A percentile compares a stretch with the other conserved stretches of the same genome.
Evolutionary conservation across 1,140 invertebrate genomes (phyloP).

Genomic region (Eurosta solidaginis): DNA sequence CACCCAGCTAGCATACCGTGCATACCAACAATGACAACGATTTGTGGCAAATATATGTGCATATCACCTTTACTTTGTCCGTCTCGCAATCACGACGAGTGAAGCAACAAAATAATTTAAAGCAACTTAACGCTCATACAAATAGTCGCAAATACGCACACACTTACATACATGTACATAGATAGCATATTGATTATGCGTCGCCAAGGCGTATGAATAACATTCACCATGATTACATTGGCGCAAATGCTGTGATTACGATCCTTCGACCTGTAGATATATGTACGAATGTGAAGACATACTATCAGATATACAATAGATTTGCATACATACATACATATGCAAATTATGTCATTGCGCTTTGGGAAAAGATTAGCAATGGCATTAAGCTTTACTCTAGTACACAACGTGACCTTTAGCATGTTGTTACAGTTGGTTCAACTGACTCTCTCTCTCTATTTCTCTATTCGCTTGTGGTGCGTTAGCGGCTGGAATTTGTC

Average conservation of each 20-base stretch:
- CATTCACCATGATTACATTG: constrained; percentile 2
- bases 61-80: too few species aligned
- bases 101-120: too few species aligned
- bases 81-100: too few species aligned
- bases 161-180: neutral
- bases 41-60: neutral
- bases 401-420: neutral
- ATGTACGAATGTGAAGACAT: too few species aligned
- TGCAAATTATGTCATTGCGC: too few species aligned
- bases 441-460: too few species aligned
- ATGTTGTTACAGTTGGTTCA: neutral
- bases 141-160: too few species aligned
- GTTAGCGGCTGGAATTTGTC: neutral
- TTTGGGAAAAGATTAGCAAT: neutral
- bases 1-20: neutral
- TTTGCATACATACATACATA: too few species aligned
- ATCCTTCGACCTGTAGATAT: neutral
- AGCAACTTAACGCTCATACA: too few species aligned
- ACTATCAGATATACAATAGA: too few species aligned
- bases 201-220: constrained; percentile 6
- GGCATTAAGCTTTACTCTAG: neutral
- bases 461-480: neutral
- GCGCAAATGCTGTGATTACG: neutral
- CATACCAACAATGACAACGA: neutral
- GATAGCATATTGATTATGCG: neutral